Base-by-base conservation (phyloP, 1,140 invertebrate genomes). In the Drosophila suzukii region DNA sequence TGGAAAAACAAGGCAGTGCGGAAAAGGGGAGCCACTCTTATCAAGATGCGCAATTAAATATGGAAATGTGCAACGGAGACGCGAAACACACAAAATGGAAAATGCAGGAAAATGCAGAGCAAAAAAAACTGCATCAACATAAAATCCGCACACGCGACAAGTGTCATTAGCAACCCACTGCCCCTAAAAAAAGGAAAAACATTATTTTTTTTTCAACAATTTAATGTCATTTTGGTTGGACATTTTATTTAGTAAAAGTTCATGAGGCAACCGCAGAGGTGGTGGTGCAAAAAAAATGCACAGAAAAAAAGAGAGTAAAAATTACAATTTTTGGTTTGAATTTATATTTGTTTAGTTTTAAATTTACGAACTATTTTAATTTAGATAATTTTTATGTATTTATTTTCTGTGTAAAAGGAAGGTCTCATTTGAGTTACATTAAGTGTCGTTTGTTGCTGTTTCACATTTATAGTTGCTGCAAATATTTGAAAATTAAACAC, bases 31-130 rank as follows among this genome's bases (percentile, higher is more conserved):
- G 36, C 13, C 43, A 51, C 57, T 57, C 60, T 89, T 88, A 88
- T 88, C 84, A 88, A 88, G 84, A 88, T 88, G 84, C 74, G 84
- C 84, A 88, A 88, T 88, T 88, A 88, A 88, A 88, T 88, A 88
- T 88, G 84, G 84, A 84, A 88, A 88, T 88, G 84, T 75, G 73
- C 84, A 83, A 65, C 66, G 67, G 62, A 76, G 54, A 63, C 44
- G 47, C 53, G 53, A 36, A 47, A 46, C 65, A 70, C 65, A 71
- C 67, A 71, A 78, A 85, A 80, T 72, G 72, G 38, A 74, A 80
- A 77, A 77, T 65, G 67, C 60, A 59, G 63, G 53, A 24, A 78
- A 63, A 83, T 71, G 56, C 70, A 75, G 68, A 24, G 58, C 30
- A 59, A 62, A 62, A 62, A 73, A 73, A 68, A 49, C 73, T 54